Evolutionary conservation across 2,797 vertebrate genomes (phyloP), one percentile per base, ranked within the genome.

Genomic region (Sardinella longiceps): DNA sequence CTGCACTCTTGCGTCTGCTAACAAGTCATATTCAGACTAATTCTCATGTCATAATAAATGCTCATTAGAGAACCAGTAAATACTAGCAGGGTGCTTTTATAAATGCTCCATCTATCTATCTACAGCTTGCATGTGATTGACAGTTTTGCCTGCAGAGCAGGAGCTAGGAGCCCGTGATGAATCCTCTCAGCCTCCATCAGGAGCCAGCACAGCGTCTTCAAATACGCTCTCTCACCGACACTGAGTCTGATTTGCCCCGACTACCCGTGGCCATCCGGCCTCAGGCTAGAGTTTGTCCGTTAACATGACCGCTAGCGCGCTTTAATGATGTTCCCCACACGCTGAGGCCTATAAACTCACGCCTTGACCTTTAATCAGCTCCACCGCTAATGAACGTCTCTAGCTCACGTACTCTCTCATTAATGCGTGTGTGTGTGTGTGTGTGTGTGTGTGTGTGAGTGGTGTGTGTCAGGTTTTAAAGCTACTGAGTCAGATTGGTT

Each of bases 281-380:
- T 77, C 70, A 18, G 66, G 66, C 66, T 70, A 70, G 4, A 37
- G 28, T 37, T 70, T 33, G 66, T 70, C 66, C 37, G 70, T 37
- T 77, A 77, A 11, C 70, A 43, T 77, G 70, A 77, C 37, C 70
- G 70, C 70, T 77, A 43, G 70, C 70, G 4, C 11, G 70, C 70
- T 77, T 77, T 77, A 77, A 77, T 43, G 33, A 77, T 43, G 70
- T 43, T 77, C 70, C 37, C 28, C 15, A 18, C 37, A 33, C 37
- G 20, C 33, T 15, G 37, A 77, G 70, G 18, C 3, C 70, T 77
- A 77, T 77, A 77, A 43, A 77, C 37, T 77, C 33, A 39, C 37
- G 70, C 70, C 33, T 43, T 77, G 70, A 77, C 70, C 70, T 77
- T 77, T 39, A 77, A 77, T 77, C 33, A 43, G 37, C 37, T 5